These are phyloP conservation scores for Pseudobourletiella spinata DNA, from an alignment of 1,140 invertebrate genomes.

Conservation along the genomic window DNA sequence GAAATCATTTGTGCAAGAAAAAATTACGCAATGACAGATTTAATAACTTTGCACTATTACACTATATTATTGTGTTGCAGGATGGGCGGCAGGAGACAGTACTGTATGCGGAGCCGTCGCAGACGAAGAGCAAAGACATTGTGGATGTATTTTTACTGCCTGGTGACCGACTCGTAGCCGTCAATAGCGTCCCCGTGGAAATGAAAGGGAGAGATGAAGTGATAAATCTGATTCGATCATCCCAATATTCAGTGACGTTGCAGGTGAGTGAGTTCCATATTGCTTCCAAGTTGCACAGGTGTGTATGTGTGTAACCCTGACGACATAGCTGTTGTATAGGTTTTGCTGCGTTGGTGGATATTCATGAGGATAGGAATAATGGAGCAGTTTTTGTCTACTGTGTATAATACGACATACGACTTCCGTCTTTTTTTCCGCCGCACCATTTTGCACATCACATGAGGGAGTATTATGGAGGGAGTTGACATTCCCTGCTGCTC, in stretches of 20 bases:
- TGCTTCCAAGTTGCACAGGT: not conserved
- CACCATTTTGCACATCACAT: not conserved
- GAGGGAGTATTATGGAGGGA: not conserved
- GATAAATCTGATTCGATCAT: constrained; percentile 82
- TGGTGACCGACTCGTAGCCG: constrained; percentile 83
- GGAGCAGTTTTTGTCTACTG: not conserved
- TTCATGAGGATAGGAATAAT: not conserved
- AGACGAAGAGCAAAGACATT: constrained; percentile 66
- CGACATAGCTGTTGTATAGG: not conserved
- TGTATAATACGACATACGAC: not conserved
- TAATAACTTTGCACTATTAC: too few relatives aligned
- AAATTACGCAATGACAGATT: too few relatives aligned
- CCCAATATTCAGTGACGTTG: constrained; percentile 67
- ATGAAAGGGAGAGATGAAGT: constrained; percentile 80
- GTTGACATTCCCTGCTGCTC: not conserved
- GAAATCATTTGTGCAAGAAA: too few relatives aligned
- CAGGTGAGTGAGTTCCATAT: constrained; percentile 53
- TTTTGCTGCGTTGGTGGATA: not conserved
- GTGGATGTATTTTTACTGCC: constrained; percentile 55
- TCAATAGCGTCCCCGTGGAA: constrained; percentile 77
- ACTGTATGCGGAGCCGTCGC: constrained; percentile 83
- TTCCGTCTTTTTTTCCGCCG: not conserved
- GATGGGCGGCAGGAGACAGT: constrained; percentile 55
- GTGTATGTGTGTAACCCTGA: not conserved
- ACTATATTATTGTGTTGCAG: too few relatives aligned